phyloP scores from a whole-genome alignment of 2,113 vertebrate species.

The Rhinoderma darwinii region DNA sequence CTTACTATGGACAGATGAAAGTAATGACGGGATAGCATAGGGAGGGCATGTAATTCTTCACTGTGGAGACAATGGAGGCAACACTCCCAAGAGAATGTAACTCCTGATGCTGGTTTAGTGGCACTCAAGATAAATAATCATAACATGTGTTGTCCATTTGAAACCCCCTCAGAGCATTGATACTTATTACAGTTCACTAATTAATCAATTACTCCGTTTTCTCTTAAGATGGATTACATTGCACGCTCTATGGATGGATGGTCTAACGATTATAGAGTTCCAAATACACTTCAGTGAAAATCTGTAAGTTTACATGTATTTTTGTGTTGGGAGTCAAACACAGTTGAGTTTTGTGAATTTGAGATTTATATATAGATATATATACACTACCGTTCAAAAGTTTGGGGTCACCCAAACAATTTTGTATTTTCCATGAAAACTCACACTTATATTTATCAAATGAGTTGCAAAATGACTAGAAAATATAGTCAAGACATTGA shows the following conservation, averaged over 20 bases:
- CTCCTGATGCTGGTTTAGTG: conserved; percentile 10
- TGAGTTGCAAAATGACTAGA: too few species aligned
- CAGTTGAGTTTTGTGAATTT: too few species aligned
- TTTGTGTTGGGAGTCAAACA: too few species aligned
- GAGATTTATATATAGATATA: too few species aligned
- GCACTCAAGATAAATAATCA: conserved; percentile 15
- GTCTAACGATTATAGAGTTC: not conserved
- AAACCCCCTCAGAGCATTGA: conserved; percentile 17
- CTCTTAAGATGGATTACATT: conserved; percentile 30
- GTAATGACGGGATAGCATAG: not conserved
- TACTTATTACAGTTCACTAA: conserved; percentile 21
- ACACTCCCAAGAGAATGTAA: not conserved
- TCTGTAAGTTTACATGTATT: not conserved
- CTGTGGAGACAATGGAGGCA: not conserved
- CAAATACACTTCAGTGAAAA: not conserved
- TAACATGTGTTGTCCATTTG: conserved; percentile 43
- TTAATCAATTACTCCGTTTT: conserved; percentile 46
- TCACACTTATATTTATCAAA: too few species aligned
- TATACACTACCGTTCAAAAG: too few species aligned
- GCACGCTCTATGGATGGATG: not conserved
- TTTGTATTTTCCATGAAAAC: too few species aligned
- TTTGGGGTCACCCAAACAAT: too few species aligned
- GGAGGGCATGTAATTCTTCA: conserved; percentile 21
- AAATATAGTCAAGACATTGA: too few species aligned
- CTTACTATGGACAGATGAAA: not conserved